Base-by-base conservation (phyloP, 2,797 vertebrate species). In the Salmo trutta region DNA sequence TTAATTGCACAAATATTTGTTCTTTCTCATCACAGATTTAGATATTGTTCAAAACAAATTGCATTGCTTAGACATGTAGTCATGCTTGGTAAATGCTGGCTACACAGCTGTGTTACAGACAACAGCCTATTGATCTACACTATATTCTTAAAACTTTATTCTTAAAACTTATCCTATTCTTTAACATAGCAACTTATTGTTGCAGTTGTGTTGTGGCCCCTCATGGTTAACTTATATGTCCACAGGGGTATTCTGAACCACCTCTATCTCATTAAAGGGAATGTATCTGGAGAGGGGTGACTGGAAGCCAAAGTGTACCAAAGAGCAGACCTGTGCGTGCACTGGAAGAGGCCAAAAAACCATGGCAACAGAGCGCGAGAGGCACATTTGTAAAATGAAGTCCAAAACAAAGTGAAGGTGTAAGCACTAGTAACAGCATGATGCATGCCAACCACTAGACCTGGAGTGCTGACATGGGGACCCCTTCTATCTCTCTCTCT, bases 341-440 rank as follows among this genome's bases (percentile, higher is more conserved):
- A 67, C 14, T 74, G 64, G 29, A 73, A 80, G 73, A 67, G 62
- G 72, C 75, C 76, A 72, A 51, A 77, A 77, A 88, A 77, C 75
- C 73, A 74, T 80, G 31, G 84, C 81, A 84, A 86, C 77, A 3
- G 69, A 72, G 51, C 36, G 59, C 5, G 5, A 51, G 75, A 81
- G 81, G 81, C 65, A 68, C 81, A 65, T 54, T 87, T 53, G 24
- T 71, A 51, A 83, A 84, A 83, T 81, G 51, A 85, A 85, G 82
- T 64, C 73, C 79, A 73, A 84, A 81, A 78, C 84, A 5, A 31
- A 75, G 75, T 70, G 17, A 41, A 78, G 73, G 66, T 73, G 79
- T 90, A 88, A 82, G 83, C 87, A 5, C 79, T 84, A 87, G 79
- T 68, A 41, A 51, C 72, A 75, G 69, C 71, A 66, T 74, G 79